These are phyloP conservation scores for Vidua macroura DNA, from an alignment of 2,113 vertebrate species.

Conservation along the genomic window DNA sequence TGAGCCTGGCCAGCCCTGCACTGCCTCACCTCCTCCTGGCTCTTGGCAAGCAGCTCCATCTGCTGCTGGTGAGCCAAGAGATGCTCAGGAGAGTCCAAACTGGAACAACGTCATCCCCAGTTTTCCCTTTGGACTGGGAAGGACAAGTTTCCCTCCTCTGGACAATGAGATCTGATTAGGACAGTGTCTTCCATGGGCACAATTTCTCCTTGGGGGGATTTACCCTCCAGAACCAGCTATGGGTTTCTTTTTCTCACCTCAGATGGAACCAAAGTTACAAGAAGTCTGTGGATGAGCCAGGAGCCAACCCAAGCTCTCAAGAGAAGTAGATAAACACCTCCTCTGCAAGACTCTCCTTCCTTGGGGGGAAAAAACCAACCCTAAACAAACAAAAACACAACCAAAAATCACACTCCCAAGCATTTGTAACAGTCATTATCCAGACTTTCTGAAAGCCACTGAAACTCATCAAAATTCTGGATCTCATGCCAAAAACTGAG, in stretches of 20 bases:
- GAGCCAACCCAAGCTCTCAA: not conserved
- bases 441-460: not conserved
- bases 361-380: fast-evolving
- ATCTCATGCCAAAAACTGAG: not conserved
- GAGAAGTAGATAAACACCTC: not conserved
- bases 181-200: not conserved
- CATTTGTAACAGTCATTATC: not conserved
- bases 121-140: not conserved
- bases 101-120: fast-evolving
- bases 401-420: not conserved
- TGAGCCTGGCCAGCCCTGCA: fast-evolving
- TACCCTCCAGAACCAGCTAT: not conserved
- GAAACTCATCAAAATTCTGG: not conserved
- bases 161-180: not conserved
- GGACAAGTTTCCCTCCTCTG: not conserved
- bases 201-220: not conserved
- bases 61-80: not conserved
- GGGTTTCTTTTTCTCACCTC: not conserved
- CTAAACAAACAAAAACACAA: not conserved
- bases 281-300: not conserved
- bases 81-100: not conserved
- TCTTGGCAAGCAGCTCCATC: not conserved
- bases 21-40: not conserved
- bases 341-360: not conserved
- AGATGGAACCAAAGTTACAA: not conserved